These are phyloP conservation scores for Chrysemys picta DNA, from an alignment of 2,113 vertebrate genomes.

Conservation along the genomic window DNA sequence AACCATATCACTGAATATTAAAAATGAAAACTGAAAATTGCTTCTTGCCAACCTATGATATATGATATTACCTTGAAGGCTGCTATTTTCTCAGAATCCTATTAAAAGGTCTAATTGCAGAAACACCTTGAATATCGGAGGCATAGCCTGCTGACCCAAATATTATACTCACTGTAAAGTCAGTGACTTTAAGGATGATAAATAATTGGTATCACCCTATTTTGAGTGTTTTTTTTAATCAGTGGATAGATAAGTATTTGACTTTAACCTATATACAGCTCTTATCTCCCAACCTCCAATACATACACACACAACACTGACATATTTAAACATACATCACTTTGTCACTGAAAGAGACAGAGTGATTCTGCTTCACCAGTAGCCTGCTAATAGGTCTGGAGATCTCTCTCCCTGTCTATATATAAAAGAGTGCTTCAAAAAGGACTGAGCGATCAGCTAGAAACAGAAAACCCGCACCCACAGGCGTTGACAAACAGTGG, in stretches of 20 bases:
- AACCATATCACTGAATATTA: background rate
- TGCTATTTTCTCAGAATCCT: background rate
- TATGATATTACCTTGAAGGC: background rate
- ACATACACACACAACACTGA: background rate
- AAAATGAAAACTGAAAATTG: constrained; percentile 29
- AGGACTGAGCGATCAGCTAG: background rate
- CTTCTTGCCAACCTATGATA: background rate
- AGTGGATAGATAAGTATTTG: background rate
- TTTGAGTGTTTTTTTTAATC: background rate
- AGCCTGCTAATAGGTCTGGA: background rate
- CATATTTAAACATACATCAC: background rate
- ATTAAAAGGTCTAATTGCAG: background rate
- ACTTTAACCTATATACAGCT: background rate
- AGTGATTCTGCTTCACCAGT: background rate
- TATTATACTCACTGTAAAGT: background rate
- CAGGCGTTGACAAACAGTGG: background rate
- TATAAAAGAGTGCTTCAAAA: background rate
- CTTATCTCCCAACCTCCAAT: background rate
- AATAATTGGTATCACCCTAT: background rate
- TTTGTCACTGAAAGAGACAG: background rate
- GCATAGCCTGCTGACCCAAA: constrained; percentile 18
- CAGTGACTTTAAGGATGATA: constrained; percentile 4
- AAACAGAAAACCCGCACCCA: background rate
- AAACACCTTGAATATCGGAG: background rate
- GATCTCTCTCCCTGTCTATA: no score